Evolutionary conservation across 2,113 vertebrate genomes (phyloP).

Genomic region (Dromiciops gliroides): DNA sequence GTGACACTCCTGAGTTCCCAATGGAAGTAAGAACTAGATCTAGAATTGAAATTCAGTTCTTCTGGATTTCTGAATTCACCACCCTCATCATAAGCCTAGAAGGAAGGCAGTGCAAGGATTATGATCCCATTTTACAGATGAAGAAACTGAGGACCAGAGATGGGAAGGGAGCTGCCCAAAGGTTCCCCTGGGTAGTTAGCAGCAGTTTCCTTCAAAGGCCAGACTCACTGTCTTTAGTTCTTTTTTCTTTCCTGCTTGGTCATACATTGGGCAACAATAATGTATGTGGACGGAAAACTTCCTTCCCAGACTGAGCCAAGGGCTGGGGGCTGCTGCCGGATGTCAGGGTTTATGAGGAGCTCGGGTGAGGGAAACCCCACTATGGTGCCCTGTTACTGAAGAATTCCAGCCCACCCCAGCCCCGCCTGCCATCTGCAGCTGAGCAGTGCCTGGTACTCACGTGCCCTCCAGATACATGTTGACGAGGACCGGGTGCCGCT

Average conservation of each 20-base stretch:
- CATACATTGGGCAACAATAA: background rate
- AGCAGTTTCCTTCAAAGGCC: background rate
- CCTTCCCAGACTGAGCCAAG: background rate
- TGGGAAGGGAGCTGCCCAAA: background rate
- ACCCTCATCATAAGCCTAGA: background rate
- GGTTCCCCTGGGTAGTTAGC: no score
- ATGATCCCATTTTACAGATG: background rate
- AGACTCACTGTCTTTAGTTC: background rate
- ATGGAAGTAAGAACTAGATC: background rate
- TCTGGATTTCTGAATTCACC: background rate
- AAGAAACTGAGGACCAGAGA: background rate
- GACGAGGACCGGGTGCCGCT: constrained; percentile 90
- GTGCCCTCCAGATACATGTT: constrained; percentile 95
- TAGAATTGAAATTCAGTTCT: background rate
- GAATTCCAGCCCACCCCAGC: no score
- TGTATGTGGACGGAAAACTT: background rate
- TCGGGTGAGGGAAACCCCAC: background rate
- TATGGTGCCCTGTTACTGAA: fast-evolving
- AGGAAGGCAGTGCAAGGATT: background rate
- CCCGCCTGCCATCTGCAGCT: fast-evolving
- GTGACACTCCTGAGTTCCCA: background rate
- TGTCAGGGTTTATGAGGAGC: background rate
- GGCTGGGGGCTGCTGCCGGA: background rate
- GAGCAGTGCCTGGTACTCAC: constrained; percentile 82
- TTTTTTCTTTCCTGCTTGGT: background rate